Evolutionary conservation across 2,888 invertebrate species (phyloP).

Genomic region (Epinotia nisella): DNA sequence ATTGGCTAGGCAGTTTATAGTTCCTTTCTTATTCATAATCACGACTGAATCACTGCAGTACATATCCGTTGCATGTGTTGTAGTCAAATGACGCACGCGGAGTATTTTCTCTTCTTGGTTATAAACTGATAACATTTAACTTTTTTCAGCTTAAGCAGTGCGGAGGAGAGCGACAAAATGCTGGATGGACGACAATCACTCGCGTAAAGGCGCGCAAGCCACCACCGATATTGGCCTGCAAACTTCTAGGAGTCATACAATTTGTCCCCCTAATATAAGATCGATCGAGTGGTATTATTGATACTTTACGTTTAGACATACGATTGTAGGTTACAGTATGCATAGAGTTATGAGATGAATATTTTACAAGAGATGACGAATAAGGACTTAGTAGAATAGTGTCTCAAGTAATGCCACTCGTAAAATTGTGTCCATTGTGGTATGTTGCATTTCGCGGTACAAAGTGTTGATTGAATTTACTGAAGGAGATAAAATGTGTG

Average conservation of each 20-base stretch:
- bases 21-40: conserved; percentile 15
- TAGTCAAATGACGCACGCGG: background rate
- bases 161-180: conserved; percentile 91
- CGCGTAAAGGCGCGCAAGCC: conserved; percentile 72
- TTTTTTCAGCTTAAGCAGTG: conserved; percentile 85
- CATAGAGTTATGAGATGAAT: conserved; percentile 32
- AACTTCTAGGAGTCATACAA: conserved; percentile 48
- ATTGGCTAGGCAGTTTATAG: conserved; percentile 13
- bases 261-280: conserved; percentile 58
- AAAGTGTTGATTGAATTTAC: conserved; percentile 55
- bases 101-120: conserved; percentile 4
- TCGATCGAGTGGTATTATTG: conserved; percentile 60
- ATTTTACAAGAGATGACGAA: conserved; percentile 45
- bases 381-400: conserved; percentile 59
- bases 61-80: background rate
- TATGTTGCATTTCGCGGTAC: conserved; percentile 76
- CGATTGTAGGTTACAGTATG: conserved; percentile 32
- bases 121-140: conserved; percentile 49
- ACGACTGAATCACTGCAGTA: conserved; percentile 28
- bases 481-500: conserved; percentile 52
- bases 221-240: conserved; percentile 53
- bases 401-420: conserved; percentile 57
- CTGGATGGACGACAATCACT: conserved; percentile 89
- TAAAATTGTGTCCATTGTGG: conserved; percentile 64
- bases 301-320: conserved; percentile 44